Evolutionary conservation across 2,888 invertebrate species (phyloP).

Genomic region (Lutraria lutraria): DNA sequence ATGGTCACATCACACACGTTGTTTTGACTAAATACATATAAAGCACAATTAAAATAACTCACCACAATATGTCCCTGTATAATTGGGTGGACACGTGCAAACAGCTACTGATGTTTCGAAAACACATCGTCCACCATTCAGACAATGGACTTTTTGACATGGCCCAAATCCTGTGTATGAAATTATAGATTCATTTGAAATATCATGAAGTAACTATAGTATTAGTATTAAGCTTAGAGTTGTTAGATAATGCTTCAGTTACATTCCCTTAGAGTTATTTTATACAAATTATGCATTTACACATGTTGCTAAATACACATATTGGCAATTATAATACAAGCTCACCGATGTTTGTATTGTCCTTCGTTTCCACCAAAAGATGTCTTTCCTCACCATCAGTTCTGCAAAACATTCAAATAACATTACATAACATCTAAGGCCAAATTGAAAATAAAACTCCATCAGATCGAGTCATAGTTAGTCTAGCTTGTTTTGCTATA

Average conservation of each 20-base stretch:
- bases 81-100: conserved; percentile 23
- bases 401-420: not conserved
- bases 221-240: too few species aligned
- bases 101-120: not conserved
- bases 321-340: not conserved
- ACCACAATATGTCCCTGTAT: conserved; percentile 8
- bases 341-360: not conserved
- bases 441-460: too few species aligned
- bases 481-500: too few species aligned
- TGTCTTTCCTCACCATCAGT: conserved; percentile 12
- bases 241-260: too few species aligned
- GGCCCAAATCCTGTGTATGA: conserved; percentile 52
- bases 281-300: too few species aligned
- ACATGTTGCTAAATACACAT: too few species aligned
- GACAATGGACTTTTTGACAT: conserved; percentile 63
- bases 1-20: too few species aligned
- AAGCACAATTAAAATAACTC: not conserved
- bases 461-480: too few species aligned
- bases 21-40: too few species aligned
- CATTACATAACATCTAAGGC: not conserved
- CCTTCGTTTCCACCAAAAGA: conserved; percentile 7
- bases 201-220: not conserved
- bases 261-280: too few species aligned
- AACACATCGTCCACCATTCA: conserved; percentile 55
- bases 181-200: not conserved